phyloP scores from a whole-genome alignment of 2,113 vertebrate genomes.

The Benitochromis conjunctus region DNA sequence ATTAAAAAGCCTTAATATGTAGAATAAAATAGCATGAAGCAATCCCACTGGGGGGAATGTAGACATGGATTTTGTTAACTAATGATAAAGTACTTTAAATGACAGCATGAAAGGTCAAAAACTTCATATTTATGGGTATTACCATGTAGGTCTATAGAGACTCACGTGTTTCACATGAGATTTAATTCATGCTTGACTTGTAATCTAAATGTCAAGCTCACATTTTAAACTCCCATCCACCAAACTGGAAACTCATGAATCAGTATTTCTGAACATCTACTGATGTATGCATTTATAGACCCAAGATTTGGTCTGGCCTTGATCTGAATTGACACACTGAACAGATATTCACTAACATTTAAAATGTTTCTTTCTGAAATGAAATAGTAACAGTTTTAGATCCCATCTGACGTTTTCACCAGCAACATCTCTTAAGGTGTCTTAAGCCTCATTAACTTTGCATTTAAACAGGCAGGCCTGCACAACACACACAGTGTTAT shows the following conservation, averaged over 20 bases:
- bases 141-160: not conserved
- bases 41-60: not conserved
- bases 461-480: too few relatives aligned
- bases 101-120: slow-evolving; percentile 19
- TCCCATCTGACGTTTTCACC: too few relatives aligned
- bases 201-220: not conserved
- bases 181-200: not conserved
- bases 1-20: not conserved
- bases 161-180: not conserved
- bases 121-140: not conserved
- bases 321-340: not conserved
- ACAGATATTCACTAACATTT: not conserved
- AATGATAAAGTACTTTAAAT: not conserved
- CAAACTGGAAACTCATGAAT: not conserved
- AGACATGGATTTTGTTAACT: not conserved
- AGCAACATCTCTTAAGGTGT: too few relatives aligned
- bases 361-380: too few relatives aligned
- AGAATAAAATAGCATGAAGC: not conserved
- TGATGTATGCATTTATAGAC: not conserved
- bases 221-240: not conserved
- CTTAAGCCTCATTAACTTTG: too few relatives aligned
- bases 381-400: too few relatives aligned
- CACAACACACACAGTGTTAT: too few relatives aligned
- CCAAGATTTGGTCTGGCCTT: not conserved
- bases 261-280: not conserved